phyloP scores from a whole-genome alignment of 2,113 vertebrate genomes.

The Ictidomys tridecemlineatus region DNA sequence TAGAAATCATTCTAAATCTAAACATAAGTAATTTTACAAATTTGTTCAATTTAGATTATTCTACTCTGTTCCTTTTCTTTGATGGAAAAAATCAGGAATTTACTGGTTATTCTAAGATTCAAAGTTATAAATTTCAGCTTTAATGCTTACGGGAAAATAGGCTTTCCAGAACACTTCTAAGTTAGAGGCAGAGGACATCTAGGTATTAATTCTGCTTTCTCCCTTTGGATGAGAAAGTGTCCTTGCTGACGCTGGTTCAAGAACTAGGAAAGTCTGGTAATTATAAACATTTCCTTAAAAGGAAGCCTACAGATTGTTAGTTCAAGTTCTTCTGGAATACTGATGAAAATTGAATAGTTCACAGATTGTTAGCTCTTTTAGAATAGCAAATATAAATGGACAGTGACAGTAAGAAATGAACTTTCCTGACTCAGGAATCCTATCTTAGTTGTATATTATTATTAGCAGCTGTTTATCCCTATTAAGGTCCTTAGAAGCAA shows the following conservation, averaged over 20 bases:
- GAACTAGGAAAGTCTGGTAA: constrained; percentile 71
- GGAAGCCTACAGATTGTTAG: constrained; percentile 64
- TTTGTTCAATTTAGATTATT: not conserved
- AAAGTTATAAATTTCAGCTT: constrained; percentile 61
- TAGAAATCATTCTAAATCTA: constrained; percentile 51
- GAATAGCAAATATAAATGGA: constrained; percentile 55
- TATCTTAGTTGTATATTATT: not conserved
- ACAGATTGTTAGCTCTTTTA: constrained; percentile 48
- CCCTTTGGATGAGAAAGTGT: constrained; percentile 60
- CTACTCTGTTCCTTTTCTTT: constrained; percentile 28
- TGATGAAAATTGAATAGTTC: constrained; percentile 68
- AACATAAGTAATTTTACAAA: constrained; percentile 59
- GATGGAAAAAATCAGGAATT: constrained; percentile 42
- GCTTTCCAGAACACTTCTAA: constrained; percentile 54
- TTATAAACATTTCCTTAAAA: constrained; percentile 82
- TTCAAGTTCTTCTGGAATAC: constrained; percentile 74
- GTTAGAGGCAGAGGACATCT: constrained; percentile 59
- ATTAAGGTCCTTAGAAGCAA: not conserved
- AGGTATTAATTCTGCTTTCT: constrained; percentile 59
- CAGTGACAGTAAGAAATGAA: constrained; percentile 32
- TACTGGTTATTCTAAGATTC: constrained; percentile 48
- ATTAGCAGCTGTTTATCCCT: constrained; percentile 44
- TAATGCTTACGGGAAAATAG: constrained; percentile 64
- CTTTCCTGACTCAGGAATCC: not conserved
- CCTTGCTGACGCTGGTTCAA: constrained; percentile 60